phyloP scores from a whole-genome alignment of 2,113 vertebrate genomes.

The Megalops atlanticus region DNA sequence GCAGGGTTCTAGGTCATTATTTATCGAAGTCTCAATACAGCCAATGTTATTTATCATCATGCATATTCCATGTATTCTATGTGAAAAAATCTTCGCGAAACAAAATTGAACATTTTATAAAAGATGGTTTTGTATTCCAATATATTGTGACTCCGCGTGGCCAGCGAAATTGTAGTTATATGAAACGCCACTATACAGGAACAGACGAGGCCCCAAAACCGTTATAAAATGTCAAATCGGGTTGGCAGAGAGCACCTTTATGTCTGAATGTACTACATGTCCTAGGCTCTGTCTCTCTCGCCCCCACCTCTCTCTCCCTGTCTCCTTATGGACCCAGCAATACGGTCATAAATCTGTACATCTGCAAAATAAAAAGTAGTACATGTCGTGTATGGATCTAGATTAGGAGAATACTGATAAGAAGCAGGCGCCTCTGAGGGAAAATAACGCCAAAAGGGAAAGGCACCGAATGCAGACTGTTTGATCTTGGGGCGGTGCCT shows the following conservation, averaged over 20 bases:
- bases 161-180: background rate
- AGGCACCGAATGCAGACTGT: conserved; percentile 32
- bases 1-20: background rate
- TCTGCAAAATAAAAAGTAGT: background rate
- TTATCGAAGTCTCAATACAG: background rate
- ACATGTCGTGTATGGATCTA: background rate
- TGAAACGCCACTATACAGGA: background rate
- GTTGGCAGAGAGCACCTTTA: background rate
- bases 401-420: background rate
- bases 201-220: background rate
- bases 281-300: background rate
- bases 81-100: background rate
- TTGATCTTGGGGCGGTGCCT: conserved; percentile 76
- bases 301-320: conserved; percentile 13
- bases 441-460: background rate
- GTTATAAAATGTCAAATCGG: background rate
- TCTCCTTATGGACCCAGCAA: background rate
- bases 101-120: background rate
- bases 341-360: background rate
- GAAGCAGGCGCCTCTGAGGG: background rate
- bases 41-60: background rate
- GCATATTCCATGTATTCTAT: background rate
- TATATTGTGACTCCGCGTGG: background rate
- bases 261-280: conserved; percentile 22
- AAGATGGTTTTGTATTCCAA: background rate